These are phyloP conservation scores for Ectemnius continuus DNA, from an alignment of 2,888 invertebrate species.

Conservation along the genomic window DNA sequence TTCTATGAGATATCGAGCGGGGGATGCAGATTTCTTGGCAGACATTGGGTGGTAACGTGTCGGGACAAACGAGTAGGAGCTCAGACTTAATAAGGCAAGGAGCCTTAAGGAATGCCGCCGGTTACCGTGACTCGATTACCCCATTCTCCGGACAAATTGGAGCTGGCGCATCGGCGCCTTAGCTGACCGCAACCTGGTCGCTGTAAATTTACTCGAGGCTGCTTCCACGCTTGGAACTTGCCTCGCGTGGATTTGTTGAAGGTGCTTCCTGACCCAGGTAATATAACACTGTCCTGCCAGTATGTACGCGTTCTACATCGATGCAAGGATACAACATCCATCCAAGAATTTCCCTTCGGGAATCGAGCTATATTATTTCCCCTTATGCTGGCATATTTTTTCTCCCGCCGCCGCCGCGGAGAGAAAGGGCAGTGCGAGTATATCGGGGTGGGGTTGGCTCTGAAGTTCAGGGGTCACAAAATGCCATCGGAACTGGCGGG, in stretches of 20 bases:
- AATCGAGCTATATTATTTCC: too few species aligned
- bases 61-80: not conserved
- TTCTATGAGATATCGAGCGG: too few species aligned
- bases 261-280: not conserved
- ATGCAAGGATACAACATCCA: too few species aligned
- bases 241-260: conserved; percentile 22
- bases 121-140: conserved; percentile 45
- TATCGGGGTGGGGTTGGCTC: too few species aligned
- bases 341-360: too few species aligned
- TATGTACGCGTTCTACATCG: too few species aligned
- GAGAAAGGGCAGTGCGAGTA: not conserved
- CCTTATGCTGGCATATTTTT: not conserved
- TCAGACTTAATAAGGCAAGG: conserved; percentile 1
- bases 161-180: conserved; percentile 15
- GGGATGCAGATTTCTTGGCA: too few species aligned
- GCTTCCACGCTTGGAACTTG: conserved; percentile 3
- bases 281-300: not conserved
- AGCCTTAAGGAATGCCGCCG: conserved; percentile 1
- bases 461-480: too few species aligned
- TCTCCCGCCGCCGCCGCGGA: not conserved
- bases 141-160: conserved; percentile 32
- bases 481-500: too few species aligned
- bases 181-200: conserved; percentile 3
- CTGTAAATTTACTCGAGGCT: conserved; percentile 17
- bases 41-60: not conserved